These are phyloP conservation scores for Maccullochella peelii DNA, from an alignment of 2,113 vertebrate genomes.

Conservation along the genomic window DNA sequence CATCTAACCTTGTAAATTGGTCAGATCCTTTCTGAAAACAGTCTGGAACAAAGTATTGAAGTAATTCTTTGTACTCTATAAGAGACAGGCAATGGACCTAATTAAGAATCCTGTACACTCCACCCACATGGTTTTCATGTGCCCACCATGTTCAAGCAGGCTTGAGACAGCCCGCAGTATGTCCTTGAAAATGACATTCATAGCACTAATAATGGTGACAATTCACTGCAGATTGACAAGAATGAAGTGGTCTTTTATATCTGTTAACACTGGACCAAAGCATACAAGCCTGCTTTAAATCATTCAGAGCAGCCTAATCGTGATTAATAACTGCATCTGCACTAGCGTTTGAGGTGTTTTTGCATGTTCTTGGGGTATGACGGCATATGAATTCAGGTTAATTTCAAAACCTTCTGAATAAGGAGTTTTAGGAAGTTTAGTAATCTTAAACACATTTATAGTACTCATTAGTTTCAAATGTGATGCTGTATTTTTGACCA, in stretches of 20 bases:
- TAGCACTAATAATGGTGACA: conserved; percentile 8
- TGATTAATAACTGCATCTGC: conserved; percentile 19
- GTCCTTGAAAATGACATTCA: conserved; percentile 52
- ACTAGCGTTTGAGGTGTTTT: not conserved
- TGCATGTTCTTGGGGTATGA: not conserved
- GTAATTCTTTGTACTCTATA: not conserved
- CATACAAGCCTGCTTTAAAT: conserved; percentile 22
- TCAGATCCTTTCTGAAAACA: conserved; percentile 19
- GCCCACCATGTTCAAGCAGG: conserved; percentile 30
- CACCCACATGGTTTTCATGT: conserved; percentile 45
- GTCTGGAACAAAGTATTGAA: conserved; percentile 15
- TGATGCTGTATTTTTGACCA: not conserved
- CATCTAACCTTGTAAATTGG: conserved; percentile 12
- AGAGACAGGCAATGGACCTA: conserved; percentile 32
- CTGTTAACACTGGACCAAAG: not conserved
- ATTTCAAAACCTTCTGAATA: not conserved
- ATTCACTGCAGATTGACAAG: conserved; percentile 23
- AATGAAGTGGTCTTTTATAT: conserved; percentile 39
- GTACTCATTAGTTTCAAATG: not conserved
- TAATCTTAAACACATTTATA: not conserved
- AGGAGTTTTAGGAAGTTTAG: not conserved
- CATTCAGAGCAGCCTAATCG: not conserved
- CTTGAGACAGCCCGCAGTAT: conserved; percentile 2
- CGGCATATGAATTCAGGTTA: not conserved
- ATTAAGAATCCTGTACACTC: conserved; percentile 16